Percentiles rank a stretch among this genome's conserved stretches.
These are phyloP conservation scores for Bradypus variegatus DNA, from an alignment of 2,797 vertebrate species.

Conservation along the genomic window DNA sequence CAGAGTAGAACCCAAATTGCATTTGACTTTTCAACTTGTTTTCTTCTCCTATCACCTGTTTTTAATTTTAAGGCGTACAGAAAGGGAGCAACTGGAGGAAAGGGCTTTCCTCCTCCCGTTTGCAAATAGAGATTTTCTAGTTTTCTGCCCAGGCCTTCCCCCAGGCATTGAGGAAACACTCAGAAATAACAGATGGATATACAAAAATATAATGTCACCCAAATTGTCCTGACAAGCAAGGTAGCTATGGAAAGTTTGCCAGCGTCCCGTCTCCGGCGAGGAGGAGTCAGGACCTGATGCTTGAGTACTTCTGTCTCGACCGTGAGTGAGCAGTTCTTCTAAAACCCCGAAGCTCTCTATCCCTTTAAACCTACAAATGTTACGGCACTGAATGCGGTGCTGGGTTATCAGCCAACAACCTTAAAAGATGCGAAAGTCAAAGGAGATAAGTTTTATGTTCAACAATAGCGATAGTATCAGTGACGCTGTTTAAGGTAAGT, in stretches of 20 bases:
- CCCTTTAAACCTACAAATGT: not conserved
- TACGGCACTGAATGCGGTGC: not conserved
- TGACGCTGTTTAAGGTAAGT: conserved; percentile 29
- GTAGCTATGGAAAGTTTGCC: conserved; percentile 25
- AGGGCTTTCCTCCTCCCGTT: not conserved
- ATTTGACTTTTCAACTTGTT: not conserved
- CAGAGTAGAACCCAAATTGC: not conserved
- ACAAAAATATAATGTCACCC: conserved; percentile 58
- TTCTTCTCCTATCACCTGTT: not conserved
- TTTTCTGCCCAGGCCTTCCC: conserved; percentile 35
- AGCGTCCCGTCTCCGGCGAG: not conserved
- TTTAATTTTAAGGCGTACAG: not conserved
- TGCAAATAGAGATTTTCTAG: conserved; percentile 5
- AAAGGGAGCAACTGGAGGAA: conserved; percentile 23
- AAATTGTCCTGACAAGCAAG: conserved; percentile 21
- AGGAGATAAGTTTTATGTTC: conserved; percentile 35
- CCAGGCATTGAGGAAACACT: conserved; percentile 27
- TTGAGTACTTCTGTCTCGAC: not conserved
- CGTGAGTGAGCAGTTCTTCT: conserved; percentile 4
- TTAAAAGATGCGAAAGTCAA: conserved; percentile 31
- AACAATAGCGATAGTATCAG: conserved; percentile 37
- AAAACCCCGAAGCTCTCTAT: not conserved
- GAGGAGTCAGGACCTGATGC: not conserved
- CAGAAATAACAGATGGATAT: conserved; percentile 24
- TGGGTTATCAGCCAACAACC: conserved; percentile 10